Evolutionary conservation across 2,888 invertebrate species (phyloP).

Genomic region (Myathropa florea): DNA sequence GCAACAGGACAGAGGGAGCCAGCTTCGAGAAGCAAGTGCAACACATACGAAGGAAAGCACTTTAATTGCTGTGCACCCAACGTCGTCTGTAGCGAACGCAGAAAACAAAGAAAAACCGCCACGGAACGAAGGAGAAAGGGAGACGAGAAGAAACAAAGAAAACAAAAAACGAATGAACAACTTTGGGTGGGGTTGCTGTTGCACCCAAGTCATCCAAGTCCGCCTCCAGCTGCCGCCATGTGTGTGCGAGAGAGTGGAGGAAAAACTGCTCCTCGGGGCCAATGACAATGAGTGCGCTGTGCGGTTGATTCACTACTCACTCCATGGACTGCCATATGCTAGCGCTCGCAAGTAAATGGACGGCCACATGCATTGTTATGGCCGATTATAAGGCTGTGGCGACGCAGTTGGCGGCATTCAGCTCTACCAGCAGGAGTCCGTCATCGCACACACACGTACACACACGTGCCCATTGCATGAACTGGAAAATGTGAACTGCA

Average conservation of each 20-base stretch:
- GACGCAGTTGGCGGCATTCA: not conserved
- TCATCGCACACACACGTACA: conserved; percentile 1
- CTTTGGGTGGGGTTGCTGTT: conserved; percentile 54
- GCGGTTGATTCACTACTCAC: conserved; percentile 61
- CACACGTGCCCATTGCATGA: not conserved
- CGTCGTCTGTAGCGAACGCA: not conserved
- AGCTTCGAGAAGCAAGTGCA: not conserved
- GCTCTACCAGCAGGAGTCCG: conserved; percentile 41
- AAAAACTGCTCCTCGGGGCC: conserved; percentile 42
- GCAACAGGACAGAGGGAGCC: not conserved
- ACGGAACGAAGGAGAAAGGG: not conserved
- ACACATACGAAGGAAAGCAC: not conserved
- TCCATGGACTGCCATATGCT: conserved; percentile 17
- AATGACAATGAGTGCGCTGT: conserved; percentile 50
- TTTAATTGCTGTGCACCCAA: not conserved
- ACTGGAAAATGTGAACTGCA: conserved; percentile 24
- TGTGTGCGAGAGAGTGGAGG: not conserved
- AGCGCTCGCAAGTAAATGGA: conserved; percentile 40
- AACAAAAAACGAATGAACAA: not conserved
- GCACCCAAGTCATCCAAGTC: not conserved
- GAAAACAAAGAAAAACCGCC: conserved; percentile 15
- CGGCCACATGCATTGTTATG: conserved; percentile 68
- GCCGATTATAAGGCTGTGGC: conserved; percentile 60
- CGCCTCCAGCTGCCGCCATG: not conserved
- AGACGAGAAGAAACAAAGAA: not conserved